Percentiles rank a stretch among this genome's conserved stretches.
Evolutionary conservation across 2,888 invertebrate species (phyloP).

Genomic region (Anorthoa munda): DNA sequence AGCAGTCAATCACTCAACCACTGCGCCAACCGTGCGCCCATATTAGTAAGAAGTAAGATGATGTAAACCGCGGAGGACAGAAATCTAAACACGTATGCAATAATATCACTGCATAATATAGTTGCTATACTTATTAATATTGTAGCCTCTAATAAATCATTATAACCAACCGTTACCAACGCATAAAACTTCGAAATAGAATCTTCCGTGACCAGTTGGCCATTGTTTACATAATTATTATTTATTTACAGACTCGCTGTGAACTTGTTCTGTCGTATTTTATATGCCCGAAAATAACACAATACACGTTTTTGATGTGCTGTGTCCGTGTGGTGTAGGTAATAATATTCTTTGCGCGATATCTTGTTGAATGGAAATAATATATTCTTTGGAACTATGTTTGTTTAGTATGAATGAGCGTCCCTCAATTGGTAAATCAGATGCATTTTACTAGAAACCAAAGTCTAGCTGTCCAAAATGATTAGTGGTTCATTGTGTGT

Average conservation of each 20-base stretch:
- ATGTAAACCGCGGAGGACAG: not conserved
- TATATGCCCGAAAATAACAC: slow-evolving; percentile 61
- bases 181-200: slow-evolving; percentile 60
- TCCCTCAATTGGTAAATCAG: no score
- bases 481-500: no score
- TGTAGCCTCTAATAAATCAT: not conserved
- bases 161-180: slow-evolving; percentile 7
- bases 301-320: slow-evolving; percentile 32
- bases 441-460: not conserved
- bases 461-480: not conserved
- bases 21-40: no score
- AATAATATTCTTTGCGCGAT: not conserved
- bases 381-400: not conserved
- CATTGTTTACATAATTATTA: slow-evolving; percentile 60
- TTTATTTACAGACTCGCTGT: slow-evolving; percentile 60
- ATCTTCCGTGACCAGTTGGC: slow-evolving; percentile 46
- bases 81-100: not conserved
- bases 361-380: not conserved
- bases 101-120: not conserved
- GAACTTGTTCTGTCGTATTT: slow-evolving; percentile 58
- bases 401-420: not conserved
- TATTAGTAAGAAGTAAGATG: no score
- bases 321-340: not conserved
- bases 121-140: not conserved
- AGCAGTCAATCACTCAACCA: no score